These are phyloP conservation scores for Clarias gariepinus DNA, from an alignment of 2,113 vertebrate genomes.

Conservation along the genomic window DNA sequence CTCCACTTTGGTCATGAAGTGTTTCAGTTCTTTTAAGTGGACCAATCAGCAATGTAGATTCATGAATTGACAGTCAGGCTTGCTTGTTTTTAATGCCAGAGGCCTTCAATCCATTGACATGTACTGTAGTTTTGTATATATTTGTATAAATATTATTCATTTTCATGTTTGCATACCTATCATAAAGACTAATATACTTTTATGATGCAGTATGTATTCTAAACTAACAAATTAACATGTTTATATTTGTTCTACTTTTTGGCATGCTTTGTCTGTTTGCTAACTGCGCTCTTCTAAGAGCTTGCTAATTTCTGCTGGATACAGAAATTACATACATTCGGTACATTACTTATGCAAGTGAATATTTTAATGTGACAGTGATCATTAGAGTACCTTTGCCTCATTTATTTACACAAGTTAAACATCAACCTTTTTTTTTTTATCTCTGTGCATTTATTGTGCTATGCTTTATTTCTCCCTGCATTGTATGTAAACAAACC, in stretches of 20 bases:
- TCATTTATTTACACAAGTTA: constrained; percentile 11
- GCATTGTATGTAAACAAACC: neutral
- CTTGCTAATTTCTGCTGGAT: constrained; percentile 71
- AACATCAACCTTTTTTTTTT: neutral
- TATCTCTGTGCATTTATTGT: neutral
- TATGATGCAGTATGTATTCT: constrained; percentile 30
- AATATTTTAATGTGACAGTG: constrained; percentile 1
- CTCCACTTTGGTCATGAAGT: too few relatives aligned
- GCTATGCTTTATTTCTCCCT: neutral
- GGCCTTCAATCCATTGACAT: constrained; percentile 21
- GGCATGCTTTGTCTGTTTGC: constrained; percentile 35
- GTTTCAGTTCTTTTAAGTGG: constrained; percentile 1
- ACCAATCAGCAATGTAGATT: constrained; percentile 42
- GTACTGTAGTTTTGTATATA: constrained; percentile 47
- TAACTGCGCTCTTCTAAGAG: constrained; percentile 23
- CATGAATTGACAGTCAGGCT: constrained; percentile 14
- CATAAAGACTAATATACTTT: constrained; percentile 39
- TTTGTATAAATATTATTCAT: constrained; percentile 38
- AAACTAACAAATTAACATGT: constrained; percentile 36
- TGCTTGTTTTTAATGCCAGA: constrained; percentile 45
- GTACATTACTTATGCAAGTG: constrained; percentile 34
- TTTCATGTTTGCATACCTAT: constrained; percentile 12
- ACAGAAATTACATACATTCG: constrained; percentile 63
- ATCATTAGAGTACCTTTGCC: constrained; percentile 13
- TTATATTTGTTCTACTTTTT: constrained; percentile 25